Conservation (phyloP, 2,113 vertebrate genomes). For the Acrocephalus arundinaceus region DNA sequence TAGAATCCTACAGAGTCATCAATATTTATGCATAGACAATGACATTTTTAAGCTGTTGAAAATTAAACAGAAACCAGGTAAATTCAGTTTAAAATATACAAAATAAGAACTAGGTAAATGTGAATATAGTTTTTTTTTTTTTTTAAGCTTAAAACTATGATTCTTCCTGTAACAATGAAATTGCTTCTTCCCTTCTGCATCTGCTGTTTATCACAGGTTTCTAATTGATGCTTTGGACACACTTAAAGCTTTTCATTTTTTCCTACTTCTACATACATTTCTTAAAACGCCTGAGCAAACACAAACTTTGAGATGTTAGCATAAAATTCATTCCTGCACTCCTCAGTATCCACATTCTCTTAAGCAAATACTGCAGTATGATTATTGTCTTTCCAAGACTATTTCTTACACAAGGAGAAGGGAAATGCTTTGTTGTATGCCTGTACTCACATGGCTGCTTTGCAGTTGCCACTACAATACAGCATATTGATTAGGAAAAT, state of each 20-base stretch:
- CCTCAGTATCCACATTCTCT: neutral
- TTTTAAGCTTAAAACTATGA: neutral
- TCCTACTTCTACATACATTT: neutral
- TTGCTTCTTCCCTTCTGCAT: neutral
- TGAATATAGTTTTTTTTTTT: neutral
- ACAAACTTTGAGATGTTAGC: neutral
- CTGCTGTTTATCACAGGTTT: neutral
- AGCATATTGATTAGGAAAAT: conserved; percentile 24
- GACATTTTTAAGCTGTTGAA: neutral
- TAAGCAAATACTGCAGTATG: neutral
- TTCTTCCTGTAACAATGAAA: neutral
- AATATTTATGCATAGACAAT: neutral
- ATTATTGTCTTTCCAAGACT: neutral
- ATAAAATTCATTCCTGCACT: neutral
- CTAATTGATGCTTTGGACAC: neutral
- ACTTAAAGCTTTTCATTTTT: neutral
- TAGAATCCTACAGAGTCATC: neutral
- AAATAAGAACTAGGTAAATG: neutral
- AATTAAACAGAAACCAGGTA: neutral
- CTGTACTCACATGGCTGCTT: conserved; percentile 37
- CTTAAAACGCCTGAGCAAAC: neutral
- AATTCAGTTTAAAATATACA: neutral
- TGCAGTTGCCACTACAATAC: conserved; percentile 32
- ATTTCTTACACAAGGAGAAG: neutral
- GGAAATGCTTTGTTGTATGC: neutral